Percentiles rank a stretch among this genome's conserved stretches.
These are phyloP conservation scores for Melipona beecheii DNA, from an alignment of 2,888 invertebrate species.

Conservation along the genomic window DNA sequence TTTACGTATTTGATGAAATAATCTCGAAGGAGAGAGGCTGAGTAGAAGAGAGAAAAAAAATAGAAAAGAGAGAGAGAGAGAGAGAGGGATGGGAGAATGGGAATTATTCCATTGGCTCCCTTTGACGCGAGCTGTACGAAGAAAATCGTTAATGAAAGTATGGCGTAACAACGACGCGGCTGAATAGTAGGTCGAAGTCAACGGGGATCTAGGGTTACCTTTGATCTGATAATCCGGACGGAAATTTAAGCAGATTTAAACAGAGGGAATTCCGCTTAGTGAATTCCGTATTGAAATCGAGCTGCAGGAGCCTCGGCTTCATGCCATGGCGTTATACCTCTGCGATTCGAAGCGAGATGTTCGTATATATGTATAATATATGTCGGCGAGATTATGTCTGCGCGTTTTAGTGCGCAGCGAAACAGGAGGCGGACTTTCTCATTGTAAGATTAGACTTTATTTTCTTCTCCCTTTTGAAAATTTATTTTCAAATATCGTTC, in stretches of 20 bases:
- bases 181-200: background rate
- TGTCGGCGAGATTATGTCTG: slow-evolving; percentile 21
- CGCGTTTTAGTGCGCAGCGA: background rate
- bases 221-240: slow-evolving; percentile 41
- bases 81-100: background rate
- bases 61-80: background rate
- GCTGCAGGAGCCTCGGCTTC: background rate
- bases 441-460: too few species aligned
- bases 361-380: background rate
- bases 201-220: slow-evolving; percentile 26
- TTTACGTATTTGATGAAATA: slow-evolving; percentile 1
- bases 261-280: slow-evolving; percentile 18
- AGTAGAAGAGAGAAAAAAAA: background rate
- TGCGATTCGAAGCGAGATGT: slow-evolving; percentile 19
- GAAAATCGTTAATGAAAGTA: slow-evolving; percentile 13
- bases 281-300: slow-evolving; percentile 36
- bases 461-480: background rate
- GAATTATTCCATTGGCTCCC: background rate
- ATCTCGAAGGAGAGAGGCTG: background rate
- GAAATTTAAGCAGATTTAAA: slow-evolving; percentile 49
- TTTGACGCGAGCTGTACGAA: background rate
- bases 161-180: background rate
- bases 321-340: slow-evolving; percentile 22
- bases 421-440: background rate
- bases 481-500: background rate